A percentile compares a stretch with the other conserved stretches of the same genome.
Conservation (phyloP, 2,888 invertebrate genomes). For the Tipula vernalis region DNA sequence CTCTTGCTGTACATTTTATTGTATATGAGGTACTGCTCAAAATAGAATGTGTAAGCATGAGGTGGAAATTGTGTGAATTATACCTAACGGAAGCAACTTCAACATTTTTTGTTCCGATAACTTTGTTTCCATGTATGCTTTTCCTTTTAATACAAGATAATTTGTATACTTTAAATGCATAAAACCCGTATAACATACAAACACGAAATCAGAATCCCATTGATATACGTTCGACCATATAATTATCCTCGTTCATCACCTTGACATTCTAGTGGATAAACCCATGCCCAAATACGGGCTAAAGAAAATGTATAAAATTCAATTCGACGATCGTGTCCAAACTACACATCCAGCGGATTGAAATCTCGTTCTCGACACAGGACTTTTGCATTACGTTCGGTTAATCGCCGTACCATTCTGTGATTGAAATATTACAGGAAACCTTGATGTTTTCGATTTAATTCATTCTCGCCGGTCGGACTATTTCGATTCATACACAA, state of each 20-base stretch:
- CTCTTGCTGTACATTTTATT: no score
- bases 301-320: constrained; percentile 83
- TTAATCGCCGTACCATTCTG: constrained; percentile 86
- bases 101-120: constrained; percentile 54
- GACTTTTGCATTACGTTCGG: constrained; percentile 92
- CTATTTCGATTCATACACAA: constrained; percentile 68
- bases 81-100: constrained; percentile 95
- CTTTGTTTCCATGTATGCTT: no score
- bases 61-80: constrained; percentile 73
- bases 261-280: constrained; percentile 77
- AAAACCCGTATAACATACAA: constrained; percentile 73
- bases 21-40: no score
- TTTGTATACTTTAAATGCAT: no score
- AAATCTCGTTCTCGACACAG: constrained; percentile 88
- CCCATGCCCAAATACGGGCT: constrained; percentile 86
- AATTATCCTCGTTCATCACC: constrained; percentile 75
- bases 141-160: no score
- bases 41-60: no score
- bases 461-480: constrained; percentile 41
- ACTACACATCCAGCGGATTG: constrained; percentile 78
- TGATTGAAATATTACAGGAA: constrained; percentile 91
- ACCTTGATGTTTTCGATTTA: constrained; percentile 54
- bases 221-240: constrained; percentile 68
- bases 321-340: constrained; percentile 71
- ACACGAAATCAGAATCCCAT: constrained; percentile 86